phyloP scores from a whole-genome alignment of 2,888 invertebrate species.

The Dioctria linearis region DNA sequence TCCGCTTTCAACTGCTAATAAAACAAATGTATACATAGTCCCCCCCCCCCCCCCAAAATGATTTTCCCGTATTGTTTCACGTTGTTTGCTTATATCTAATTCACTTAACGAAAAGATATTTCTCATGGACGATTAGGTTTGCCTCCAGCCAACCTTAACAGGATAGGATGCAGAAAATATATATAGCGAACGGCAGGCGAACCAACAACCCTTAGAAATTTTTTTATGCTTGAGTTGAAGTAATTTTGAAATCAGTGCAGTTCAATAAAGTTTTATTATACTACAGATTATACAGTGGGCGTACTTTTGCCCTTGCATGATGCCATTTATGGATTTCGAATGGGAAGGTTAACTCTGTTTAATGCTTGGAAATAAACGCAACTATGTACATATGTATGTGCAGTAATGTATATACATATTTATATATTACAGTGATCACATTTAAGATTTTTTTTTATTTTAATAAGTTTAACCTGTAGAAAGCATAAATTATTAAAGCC shows the following conservation, averaged over 20 bases:
- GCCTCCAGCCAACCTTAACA: constrained; percentile 45
- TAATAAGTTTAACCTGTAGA: no score
- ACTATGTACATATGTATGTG: not conserved
- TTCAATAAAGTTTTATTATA: constrained; percentile 59
- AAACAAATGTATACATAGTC: constrained; percentile 12
- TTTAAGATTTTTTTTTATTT: constrained; percentile 32
- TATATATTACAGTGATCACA: constrained; percentile 56
- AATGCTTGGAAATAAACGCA: constrained; percentile 34
- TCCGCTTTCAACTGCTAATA: constrained; percentile 30
- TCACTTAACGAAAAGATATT: constrained; percentile 59
- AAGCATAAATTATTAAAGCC: no score
- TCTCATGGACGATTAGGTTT: constrained; percentile 57
- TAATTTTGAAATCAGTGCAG: constrained; percentile 59
- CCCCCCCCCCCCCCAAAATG: constrained; percentile 1
- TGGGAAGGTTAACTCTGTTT: constrained; percentile 24
- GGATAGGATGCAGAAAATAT: constrained; percentile 23
- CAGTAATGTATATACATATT: constrained; percentile 10
- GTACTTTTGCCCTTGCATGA: constrained; percentile 27
- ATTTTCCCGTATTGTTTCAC: constrained; percentile 50
- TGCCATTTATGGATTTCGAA: constrained; percentile 36
- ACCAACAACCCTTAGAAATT: constrained; percentile 30
- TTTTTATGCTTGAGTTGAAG: constrained; percentile 54
- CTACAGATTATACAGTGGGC: constrained; percentile 45
- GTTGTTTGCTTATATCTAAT: constrained; percentile 56
- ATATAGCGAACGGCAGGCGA: constrained; percentile 15